Percentiles rank a stretch among this genome's conserved stretches.
phyloP scores from a whole-genome alignment of 1,140 invertebrate species.

The Drosophila sp. region DNA sequence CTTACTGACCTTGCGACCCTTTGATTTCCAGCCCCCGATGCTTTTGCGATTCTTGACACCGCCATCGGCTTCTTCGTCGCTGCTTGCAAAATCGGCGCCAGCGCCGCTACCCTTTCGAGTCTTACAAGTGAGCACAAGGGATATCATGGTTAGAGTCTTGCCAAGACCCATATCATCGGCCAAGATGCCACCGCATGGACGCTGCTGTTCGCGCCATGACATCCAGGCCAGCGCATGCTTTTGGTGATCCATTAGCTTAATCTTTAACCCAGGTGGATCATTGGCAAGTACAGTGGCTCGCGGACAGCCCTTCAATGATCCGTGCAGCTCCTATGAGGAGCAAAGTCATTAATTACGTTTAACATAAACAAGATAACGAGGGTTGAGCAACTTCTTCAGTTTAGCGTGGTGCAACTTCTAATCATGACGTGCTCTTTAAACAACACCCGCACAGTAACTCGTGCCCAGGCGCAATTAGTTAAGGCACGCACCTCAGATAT shows the following conservation, averaged over 20 bases:
- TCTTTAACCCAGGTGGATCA: constrained; percentile 88
- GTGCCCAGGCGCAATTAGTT: constrained; percentile 49
- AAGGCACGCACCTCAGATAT: constrained; percentile 60
- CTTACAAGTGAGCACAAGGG: constrained; percentile 87
- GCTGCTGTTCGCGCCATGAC: constrained; percentile 93
- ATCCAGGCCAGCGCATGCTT: constrained; percentile 94
- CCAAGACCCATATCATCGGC: constrained; percentile 98
- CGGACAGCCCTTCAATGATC: constrained; percentile 88
- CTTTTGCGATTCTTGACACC: constrained; percentile 29
- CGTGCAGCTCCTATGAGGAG: neutral
- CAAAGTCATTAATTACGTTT: neutral
- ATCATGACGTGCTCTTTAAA: constrained; percentile 41
- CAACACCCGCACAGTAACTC: constrained; percentile 67
- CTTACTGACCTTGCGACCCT: constrained; percentile 79
- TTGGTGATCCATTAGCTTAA: constrained; percentile 94
- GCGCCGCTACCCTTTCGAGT: constrained; percentile 53
- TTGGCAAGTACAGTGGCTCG: constrained; percentile 86
- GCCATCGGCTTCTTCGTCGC: constrained; percentile 6
- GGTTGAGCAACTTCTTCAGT: neutral
- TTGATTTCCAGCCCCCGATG: constrained; percentile 63
- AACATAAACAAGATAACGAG: neutral
- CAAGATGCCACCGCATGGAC: constrained; percentile 91
- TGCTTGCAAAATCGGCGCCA: constrained; percentile 56
- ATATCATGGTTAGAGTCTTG: constrained; percentile 97
- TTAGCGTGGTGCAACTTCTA: constrained; percentile 31